Evolutionary conservation across 2,888 invertebrate genomes (phyloP), one percentile per base, ranked within the genome.

Genomic region (Perizoma flavofasciatum): DNA sequence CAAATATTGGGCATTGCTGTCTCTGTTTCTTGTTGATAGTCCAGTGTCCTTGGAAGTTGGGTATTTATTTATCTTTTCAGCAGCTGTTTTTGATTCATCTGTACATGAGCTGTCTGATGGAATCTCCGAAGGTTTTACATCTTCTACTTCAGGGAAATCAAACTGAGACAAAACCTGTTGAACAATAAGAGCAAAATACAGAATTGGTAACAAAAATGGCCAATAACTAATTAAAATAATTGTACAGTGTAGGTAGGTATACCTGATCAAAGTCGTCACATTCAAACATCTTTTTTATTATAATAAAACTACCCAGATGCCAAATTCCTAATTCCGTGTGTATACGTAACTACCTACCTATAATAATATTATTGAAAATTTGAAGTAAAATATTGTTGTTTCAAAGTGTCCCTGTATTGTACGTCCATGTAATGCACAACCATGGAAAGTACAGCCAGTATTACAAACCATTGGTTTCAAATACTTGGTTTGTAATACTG

Each of bases 201-300:
- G 7, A 37, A 37, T 37, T 37, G 7, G 22, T 7, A 4, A 10
- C 11, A 7, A 44, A 6, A 22, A 22, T 22, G 1, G 33, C 9
- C 8, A 34, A 6, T 46, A 44, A 0, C 3, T 44, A 11, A 4
- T 4, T 8, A 32, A 44, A 56, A 51, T 41, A 51, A 55, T 9
- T 4, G 22, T 37, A 6, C 37, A 22, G 7, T 5, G 5, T 4
- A 39, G 50, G 54, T 39, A 63, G 44, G 40, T 33, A 58, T 76
- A 92, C 91, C 82, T 91, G 84, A 65, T 92, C 91, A 65, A 83
- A 91, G 67, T 91, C 91, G 67, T 92, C 91, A 0, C 90, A 88
- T 73, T 92, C 91, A 70, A 92, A 92, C 91, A 92, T 47, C 4
- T 11, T 45, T 22, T 22, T 22, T 22, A 22, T 2, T 22, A 22